Base-by-base conservation (phyloP, 2,797 vertebrate species). In the Pelodytes ibericus region DNA sequence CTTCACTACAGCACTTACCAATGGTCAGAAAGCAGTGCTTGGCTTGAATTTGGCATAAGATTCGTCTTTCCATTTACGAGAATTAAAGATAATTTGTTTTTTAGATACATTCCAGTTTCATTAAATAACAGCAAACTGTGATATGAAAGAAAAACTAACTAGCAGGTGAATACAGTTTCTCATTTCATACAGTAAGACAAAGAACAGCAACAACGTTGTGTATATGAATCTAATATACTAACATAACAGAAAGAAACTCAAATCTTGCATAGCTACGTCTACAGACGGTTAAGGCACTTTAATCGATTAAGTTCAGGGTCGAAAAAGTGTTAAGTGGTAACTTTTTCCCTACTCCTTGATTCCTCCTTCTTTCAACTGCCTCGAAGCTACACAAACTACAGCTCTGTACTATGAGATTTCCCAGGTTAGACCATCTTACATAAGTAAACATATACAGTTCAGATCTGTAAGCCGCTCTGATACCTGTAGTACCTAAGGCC, bases 181-280 rank as follows among this genome's bases (percentile, higher is more conserved):
- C 64, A 69, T 79, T 68, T 88, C 81, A 80, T 89, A 87, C 84
- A 82, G 79, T 84, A 85, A 80, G 84, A 90, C 84, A 82, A 81
- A 84, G 80, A 91, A 85, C 87, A 85, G 81, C 81, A n/a, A 90
- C 83, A 86, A 81, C 80, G 76, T 72, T 80, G 71, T 78, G 84
- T 84, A 87, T 89, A 88, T 91, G 90, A 82, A 81, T 88, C 84
- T 86, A 89, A 86, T 93, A 92, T 91, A 90, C 89, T 88, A 92
- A 92, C 91, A 90, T 92, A 91, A 92, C 90, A 91, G 89, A 95
- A 74, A 91, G 91, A 89, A 91, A 89, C 95, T 2, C 49, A 53
- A 94, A 94, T 88, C 91, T 99, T 99, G 96, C 96, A 98, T 99
- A 98, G 96, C 96, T 96, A 91, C 91, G 92, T 95, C 94, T 93